Evolutionary conservation across 2,888 invertebrate species (phyloP), one percentile per base, ranked within the genome.

Genomic region (Dascillus cervinus): DNA sequence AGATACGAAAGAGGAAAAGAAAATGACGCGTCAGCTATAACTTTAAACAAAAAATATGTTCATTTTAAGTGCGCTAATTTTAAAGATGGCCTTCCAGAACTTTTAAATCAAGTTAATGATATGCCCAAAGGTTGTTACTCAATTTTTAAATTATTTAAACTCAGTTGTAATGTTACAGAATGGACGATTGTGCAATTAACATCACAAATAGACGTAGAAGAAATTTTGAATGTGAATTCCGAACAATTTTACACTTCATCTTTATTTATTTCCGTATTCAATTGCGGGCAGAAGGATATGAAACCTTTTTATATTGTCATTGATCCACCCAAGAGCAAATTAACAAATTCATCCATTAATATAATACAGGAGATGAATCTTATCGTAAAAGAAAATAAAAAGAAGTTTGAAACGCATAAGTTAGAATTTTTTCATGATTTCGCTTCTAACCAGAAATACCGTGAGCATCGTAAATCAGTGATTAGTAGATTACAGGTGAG

Each of bases 101-200:
- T 63, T 45, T 37, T 58, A 13, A 29, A 46, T 10, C 49, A 52
- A 43, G 17, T 62, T 9, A 29, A 46, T 28, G 57, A 62, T 42
- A 48, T 64, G 52, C 62, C 64, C 2, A 49, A 56, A 55, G 61
- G 61, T 61, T n/a, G n/a, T n/a, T n/a, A n/a, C n/a, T n/a, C n/a
- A n/a, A 40, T 33, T 9, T 13, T 11, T 24, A 23, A 27, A 25
- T 13, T 15, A n/a, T n/a, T n/a, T n/a, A n/a, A n/a, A n/a, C n/a
- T n/a, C n/a, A n/a, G n/a, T n/a, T n/a, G n/a, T n/a, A n/a, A n/a
- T n/a, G n/a, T 44, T 37, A 65, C 58, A 75, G 77, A 77, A 62
- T 77, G 77, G 77, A 75, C 75, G 1, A 46, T 77, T 28, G 52
- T 77, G 28, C 77, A 77, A 49, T 37, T 77, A 34, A 73, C 75